Percentiles rank a stretch among this genome's conserved stretches.
phyloP scores from a whole-genome alignment of 2,113 vertebrate genomes.

The Corythoichthys haematopterus region DNA sequence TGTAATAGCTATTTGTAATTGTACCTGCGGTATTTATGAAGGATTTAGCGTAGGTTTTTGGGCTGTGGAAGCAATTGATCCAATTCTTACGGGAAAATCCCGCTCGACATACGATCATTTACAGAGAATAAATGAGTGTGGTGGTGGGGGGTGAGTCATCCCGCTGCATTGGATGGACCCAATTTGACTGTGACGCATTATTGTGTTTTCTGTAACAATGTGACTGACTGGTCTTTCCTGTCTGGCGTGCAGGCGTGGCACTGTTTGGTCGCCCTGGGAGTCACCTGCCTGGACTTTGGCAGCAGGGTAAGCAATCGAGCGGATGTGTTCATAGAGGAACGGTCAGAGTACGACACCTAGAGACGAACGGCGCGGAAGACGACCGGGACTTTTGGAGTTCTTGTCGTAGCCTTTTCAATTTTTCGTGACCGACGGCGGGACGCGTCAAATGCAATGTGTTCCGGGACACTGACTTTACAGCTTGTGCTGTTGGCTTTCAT shows the following conservation, averaged over 20 bases:
- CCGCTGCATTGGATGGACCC: not conserved
- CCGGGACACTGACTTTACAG: not conserved
- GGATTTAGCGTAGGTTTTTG: too few relatives aligned
- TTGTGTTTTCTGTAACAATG: too few relatives aligned
- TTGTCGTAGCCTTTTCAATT: constrained; percentile 14
- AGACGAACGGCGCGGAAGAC: constrained; percentile 47
- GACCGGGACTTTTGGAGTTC: constrained; percentile 24
- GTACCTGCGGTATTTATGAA: too few relatives aligned
- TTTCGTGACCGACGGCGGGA: not conserved
- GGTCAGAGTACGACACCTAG: constrained; percentile 60
- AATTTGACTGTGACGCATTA: not conserved
- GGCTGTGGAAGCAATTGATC: too few relatives aligned
- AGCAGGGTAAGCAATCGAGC: constrained; percentile 81
- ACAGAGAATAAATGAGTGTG: too few relatives aligned
- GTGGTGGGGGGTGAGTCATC: too few relatives aligned
- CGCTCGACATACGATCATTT: too few relatives aligned
- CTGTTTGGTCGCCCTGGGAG: constrained; percentile 84
- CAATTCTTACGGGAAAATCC: too few relatives aligned
- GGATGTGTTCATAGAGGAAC: constrained; percentile 73
- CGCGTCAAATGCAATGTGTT: not conserved
- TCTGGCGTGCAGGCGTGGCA: constrained; percentile 78
- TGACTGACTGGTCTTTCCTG: not conserved
- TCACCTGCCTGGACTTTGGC: constrained; percentile 80
- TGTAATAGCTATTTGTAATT: too few relatives aligned
- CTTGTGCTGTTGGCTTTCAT: not conserved